Evolutionary conservation across 2,113 vertebrate genomes (phyloP).

Genomic region (Vidua macroura): DNA sequence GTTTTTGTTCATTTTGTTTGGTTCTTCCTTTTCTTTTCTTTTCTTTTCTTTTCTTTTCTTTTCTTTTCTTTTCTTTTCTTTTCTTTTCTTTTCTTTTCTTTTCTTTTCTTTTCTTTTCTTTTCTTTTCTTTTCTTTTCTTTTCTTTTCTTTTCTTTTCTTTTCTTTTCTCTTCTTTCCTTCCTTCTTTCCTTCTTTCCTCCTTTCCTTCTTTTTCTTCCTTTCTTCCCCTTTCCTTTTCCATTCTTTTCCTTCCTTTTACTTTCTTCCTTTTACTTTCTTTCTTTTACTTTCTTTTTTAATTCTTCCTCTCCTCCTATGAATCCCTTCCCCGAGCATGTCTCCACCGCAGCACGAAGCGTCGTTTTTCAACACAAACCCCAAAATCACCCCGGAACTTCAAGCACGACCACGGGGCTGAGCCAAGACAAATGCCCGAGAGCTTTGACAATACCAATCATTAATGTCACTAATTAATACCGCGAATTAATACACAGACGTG

Average conservation of each 20-base stretch:
- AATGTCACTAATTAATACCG: neutral
- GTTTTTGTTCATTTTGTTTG: neutral
- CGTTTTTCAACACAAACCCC: neutral
- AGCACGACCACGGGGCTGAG: neutral
- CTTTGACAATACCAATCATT: neutral
- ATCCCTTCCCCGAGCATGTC: neutral
- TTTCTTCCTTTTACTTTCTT: no score
- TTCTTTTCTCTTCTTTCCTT: no score
- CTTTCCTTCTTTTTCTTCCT: no score
- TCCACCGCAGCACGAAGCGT: accelerated
- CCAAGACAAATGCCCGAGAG: neutral
- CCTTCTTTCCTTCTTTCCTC: accelerated
- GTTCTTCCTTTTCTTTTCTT: accelerated
- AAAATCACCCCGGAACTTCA: neutral
- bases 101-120: no score
- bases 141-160: accelerated
- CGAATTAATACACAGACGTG: neutral
- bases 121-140: accelerated
- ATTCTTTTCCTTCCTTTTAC: no score
- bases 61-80: accelerated
- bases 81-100: accelerated
- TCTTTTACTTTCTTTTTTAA: neutral
- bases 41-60: accelerated
- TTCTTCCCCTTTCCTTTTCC: no score
- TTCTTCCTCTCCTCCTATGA: no score